Percentiles rank a stretch among this genome's conserved stretches.
These are phyloP conservation scores for Gymnothorax reevesii DNA, from an alignment of 2,797 vertebrate genomes.

Conservation along the genomic window DNA sequence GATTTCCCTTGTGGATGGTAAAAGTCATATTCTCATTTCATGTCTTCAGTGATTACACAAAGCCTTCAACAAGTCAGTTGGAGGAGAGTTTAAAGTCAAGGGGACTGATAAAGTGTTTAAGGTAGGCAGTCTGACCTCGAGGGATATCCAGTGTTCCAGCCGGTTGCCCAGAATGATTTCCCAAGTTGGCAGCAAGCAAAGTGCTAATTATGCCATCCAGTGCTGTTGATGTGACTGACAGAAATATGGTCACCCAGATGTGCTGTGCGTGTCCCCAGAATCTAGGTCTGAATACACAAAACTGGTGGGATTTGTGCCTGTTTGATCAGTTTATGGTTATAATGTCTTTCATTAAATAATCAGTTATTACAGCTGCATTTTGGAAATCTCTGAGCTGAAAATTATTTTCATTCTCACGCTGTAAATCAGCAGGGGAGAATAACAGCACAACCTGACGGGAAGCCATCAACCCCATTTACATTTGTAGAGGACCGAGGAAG, in stretches of 20 bases:
- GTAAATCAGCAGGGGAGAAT: too few relatives aligned
- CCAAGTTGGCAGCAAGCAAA: slow-evolving; percentile 2
- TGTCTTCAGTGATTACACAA: not conserved
- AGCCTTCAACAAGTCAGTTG: slow-evolving; percentile 20
- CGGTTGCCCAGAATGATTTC: slow-evolving; percentile 33
- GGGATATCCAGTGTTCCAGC: slow-evolving; percentile 35
- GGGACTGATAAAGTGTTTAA: not conserved
- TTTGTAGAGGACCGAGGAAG: too few relatives aligned
- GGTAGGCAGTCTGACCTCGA: slow-evolving; percentile 15
- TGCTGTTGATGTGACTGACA: slow-evolving; percentile 7
- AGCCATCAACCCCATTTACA: too few relatives aligned
- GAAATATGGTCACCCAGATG: slow-evolving; percentile 20
- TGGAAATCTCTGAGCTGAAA: too few relatives aligned
- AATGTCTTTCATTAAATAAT: not conserved
- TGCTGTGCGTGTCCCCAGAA: not conserved
- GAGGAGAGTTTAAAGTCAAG: slow-evolving; percentile 22
- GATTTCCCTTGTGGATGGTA: not conserved
- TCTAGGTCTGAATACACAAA: not conserved
- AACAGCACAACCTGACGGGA: too few relatives aligned
- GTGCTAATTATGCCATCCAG: slow-evolving; percentile 16
- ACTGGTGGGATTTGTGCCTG: not conserved
- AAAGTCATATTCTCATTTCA: slow-evolving; percentile 19
- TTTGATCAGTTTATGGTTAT: not conserved
- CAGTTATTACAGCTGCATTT: not conserved
- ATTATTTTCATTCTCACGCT: too few relatives aligned